Evolutionary conservation across 1,140 invertebrate species (phyloP), one percentile per base, ranked within the genome.

Genomic region (Heliothis subflexa): DNA sequence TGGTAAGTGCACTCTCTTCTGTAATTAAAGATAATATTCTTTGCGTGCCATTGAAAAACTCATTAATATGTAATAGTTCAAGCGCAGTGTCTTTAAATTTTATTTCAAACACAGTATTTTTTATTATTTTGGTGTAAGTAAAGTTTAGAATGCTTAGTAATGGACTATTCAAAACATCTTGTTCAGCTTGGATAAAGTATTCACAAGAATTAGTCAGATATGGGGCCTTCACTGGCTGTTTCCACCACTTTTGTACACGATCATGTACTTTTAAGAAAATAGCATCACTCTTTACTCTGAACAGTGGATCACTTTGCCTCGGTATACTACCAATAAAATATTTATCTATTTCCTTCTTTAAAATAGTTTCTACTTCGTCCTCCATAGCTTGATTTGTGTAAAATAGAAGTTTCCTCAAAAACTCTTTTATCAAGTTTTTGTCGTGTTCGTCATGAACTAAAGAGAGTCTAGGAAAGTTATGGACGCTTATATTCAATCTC

Each of bases 171-270:
- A 79, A 16, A 3, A 82, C 21, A 14, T 76, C 73, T 49, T 66
- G 50, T 47, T 82, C 74, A 12, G 78, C 73, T 45, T 50, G 10
- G 12, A 73, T 16, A 16, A 79, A 82, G 18, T 66, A 62, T 16
- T 66, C 14, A 21, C 78, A 78, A 18, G 54, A 21, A 50, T 82
- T 52, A 5, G 73, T 82, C 47, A 82, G 57, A 50, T 82, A 82
- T 1, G 73, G 50, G 3, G 76, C 66, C 21, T 75, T n/a, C 1
- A 14, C 12, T 40, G 71, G 33, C 4, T 59, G 14, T 61, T 80
- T 80, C 81, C 81, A 83, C 81, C 81, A 83, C 47, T 78, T 83
- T 55, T 83, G 81, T 64, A 83, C 64, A 45, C 71, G 64, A 18
- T 80, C 81, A 62, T 83, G 79, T 49, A 78, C 68, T 25, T 55